Evolutionary conservation across 1,140 invertebrate genomes (phyloP), one percentile per base, ranked within the genome.

Genomic region (Drosophila sp.): DNA sequence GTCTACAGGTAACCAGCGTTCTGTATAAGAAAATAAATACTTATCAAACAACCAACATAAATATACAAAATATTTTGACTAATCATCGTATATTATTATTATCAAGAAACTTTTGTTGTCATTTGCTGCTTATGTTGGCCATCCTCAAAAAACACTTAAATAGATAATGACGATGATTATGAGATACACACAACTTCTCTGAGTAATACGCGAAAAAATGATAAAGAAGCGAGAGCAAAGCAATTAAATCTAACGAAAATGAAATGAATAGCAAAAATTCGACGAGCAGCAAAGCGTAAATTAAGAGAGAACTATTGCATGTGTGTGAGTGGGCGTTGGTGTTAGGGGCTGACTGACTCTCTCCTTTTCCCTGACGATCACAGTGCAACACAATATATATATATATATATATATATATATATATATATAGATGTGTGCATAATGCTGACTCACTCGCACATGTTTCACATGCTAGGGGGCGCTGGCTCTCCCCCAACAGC

Each of bases 211-310:
- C 34, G 54, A 57, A 66, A 53, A 70, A 56, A 78, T 48, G 64
- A 71, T 53, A 80, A 67, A 70, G 61, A 71, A 27, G 25, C 45
- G 38, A 58, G n/a, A 62, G 64, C 51, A 74, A 21, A 59, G 65
- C 72, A 86, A 86, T 86, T 89, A 87, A 87, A 82, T 77, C 72
- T 76, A 69, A 72, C 45, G 76, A 57, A 80, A 76, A 54, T 34
- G 50, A 56, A 76, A 69, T 64, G 41, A 51, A 74, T 43, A 53
- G 54, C 54, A 75, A 78, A 71, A 75, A 51, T 53, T 46, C 34
- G 63, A 43, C 8, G 46, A 48, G 46, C 25, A 6, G 25, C 25
- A 27, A n/a, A n/a, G n/a, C n/a, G n/a, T n/a, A n/a, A 43, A 48
- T 14, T 48, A 29, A 38, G 40, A 29, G 32, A 16, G 34, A 61